phyloP scores from a whole-genome alignment of 92 coral and sea anemone species.

The Desmophyllum pertusum region DNA sequence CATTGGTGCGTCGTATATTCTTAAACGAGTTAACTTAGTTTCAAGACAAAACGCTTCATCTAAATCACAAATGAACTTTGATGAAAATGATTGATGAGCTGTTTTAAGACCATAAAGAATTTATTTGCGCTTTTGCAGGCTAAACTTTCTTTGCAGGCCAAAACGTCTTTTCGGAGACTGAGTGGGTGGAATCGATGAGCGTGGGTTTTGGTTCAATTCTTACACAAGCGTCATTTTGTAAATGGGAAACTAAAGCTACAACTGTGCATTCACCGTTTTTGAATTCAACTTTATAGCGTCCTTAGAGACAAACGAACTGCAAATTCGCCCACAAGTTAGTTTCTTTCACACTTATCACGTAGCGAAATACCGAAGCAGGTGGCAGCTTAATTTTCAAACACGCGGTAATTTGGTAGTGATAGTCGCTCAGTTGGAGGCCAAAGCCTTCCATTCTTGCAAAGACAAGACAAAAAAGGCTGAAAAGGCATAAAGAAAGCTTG shows the following conservation, averaged over 20 bases:
- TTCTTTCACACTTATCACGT: not conserved
- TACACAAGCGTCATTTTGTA: conserved; percentile 10
- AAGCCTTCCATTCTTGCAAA: conserved; percentile 1
- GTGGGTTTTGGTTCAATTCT: not conserved
- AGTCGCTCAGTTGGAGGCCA: conserved; percentile 29
- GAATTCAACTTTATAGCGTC: conserved; percentile 9
- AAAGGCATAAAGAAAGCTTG: not conserved
- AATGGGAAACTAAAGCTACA: not conserved
- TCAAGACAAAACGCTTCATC: not conserved
- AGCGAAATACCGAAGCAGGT: conserved; percentile 35
- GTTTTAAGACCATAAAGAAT: not conserved
- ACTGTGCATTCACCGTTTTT: not conserved
- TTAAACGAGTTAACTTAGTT: not conserved
- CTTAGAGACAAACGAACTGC: conserved; percentile 22
- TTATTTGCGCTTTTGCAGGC: not conserved
- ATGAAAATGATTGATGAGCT: not conserved
- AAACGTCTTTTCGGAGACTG: not conserved
- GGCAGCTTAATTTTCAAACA: conserved; percentile 14
- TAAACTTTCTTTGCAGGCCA: not conserved
- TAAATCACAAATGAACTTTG: not conserved
- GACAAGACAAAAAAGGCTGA: not conserved
- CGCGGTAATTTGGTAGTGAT: conserved; percentile 37
- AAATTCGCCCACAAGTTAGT: not conserved
- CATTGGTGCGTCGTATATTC: conserved; percentile 1
- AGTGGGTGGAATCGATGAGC: not conserved